Evolutionary conservation across 2,113 vertebrate genomes (phyloP), one percentile per base, ranked within the genome.

Genomic region (Salvelinus alpinus): DNA sequence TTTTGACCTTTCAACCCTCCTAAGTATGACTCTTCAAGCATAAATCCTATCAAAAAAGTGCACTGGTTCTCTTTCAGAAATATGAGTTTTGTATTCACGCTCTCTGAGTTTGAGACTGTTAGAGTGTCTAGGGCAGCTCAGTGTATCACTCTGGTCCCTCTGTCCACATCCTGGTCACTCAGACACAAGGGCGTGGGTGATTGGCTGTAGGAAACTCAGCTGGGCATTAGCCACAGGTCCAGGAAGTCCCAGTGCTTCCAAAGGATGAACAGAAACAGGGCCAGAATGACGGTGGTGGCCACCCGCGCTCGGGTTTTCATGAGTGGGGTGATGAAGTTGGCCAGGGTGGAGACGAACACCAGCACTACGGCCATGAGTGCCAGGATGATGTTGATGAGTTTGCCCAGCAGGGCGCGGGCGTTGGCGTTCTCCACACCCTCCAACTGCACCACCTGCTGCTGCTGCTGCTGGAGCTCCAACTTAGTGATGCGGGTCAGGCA

Each of bases 341-440:
- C 97, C 27, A 97, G 85, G 76, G 98, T 98, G 93, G 98, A 99
- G 82, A 99, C 98, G 1, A 98, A 99, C 81, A 99, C 98, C 90
- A 99, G 94, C 82, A 99, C 92, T 87, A 99, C 98, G 0, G 98
- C 98, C 97, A 99, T 99, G 70, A 99, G 94, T 0, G 97, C 97
- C 87, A 99, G 93, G 90, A 99, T 96, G 87, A 99, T 95, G 1
- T 99, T 99, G 92, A 99, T 99, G 92, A 99, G 97, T 80, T 99
- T 99, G 73, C 98, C 98, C 89, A 99, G 95, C 78, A 99, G 95
- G 0, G 96, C 97, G 16, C 97, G 91, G 0, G 98, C 98, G 0
- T 99, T 98, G 88, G 97, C 97, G 1, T 99, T 99, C 91, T 99
- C 98, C 84, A 99, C 97, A 0, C 97, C 98, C 75, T 99, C 97